Evolutionary conservation across 2,888 invertebrate species (phyloP).

Genomic region (Dendrolimus pini): DNA sequence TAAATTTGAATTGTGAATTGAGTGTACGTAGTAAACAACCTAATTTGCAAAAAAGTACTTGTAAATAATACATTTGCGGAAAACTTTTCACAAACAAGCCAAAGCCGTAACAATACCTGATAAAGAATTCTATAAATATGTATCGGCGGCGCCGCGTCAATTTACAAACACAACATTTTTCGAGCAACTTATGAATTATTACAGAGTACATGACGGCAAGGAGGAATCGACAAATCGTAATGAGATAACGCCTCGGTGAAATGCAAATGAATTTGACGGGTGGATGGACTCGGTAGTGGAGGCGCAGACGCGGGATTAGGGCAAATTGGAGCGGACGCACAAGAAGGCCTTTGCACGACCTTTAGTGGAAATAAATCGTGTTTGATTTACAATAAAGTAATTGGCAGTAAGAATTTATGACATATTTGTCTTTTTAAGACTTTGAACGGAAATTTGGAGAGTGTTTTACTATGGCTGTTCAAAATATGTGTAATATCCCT

Average conservation of each 20-base stretch:
- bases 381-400: background rate
- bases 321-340: slow-evolving; percentile 47
- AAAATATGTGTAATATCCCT: too few species aligned
- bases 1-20: slow-evolving; percentile 5
- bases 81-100: slow-evolving; percentile 9
- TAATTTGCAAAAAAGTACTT: background rate
- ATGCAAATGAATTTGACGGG: slow-evolving; percentile 60
- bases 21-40: slow-evolving; percentile 4
- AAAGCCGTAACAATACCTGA: slow-evolving; percentile 16
- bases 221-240: slow-evolving; percentile 49
- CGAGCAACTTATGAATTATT: slow-evolving; percentile 38
- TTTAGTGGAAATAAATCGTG: background rate
- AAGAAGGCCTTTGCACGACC: slow-evolving; percentile 31
- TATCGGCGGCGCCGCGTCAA: slow-evolving; percentile 22
- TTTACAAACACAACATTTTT: slow-evolving; percentile 21
- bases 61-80: background rate
- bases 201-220: slow-evolving; percentile 27
- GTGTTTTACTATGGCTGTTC: slow-evolving; percentile 25
- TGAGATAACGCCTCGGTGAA: slow-evolving; percentile 51
- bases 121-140: slow-evolving; percentile 33
- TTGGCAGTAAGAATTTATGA: too few species aligned
- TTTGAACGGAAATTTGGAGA: too few species aligned
- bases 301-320: slow-evolving; percentile 27
- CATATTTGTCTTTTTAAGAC: too few species aligned
- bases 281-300: slow-evolving; percentile 23